These are phyloP conservation scores for Falco peregrinus DNA, from an alignment of 2,797 vertebrate species.

Conservation along the genomic window DNA sequence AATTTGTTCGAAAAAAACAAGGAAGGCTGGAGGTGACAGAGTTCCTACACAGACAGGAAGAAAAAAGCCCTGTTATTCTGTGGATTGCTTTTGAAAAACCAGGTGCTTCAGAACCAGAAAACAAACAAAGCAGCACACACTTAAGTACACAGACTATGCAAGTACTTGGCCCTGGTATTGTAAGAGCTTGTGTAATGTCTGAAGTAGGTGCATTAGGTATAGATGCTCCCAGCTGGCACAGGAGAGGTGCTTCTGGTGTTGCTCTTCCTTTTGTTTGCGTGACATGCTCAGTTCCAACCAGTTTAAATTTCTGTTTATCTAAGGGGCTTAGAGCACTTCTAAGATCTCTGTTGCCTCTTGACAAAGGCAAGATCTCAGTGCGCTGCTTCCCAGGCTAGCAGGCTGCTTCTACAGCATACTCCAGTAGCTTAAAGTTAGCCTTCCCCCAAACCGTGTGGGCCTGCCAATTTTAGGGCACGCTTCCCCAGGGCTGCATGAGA, in stretches of 20 bases:
- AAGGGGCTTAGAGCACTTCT: background rate
- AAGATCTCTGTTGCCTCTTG: background rate
- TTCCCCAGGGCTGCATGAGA: background rate
- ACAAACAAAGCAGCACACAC: background rate
- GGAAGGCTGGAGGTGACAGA: background rate
- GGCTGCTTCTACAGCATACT: background rate
- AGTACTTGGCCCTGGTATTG: background rate
- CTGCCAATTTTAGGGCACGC: fast-evolving
- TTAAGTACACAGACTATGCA: background rate
- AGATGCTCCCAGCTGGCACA: background rate
- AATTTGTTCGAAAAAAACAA: background rate
- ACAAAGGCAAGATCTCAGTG: background rate
- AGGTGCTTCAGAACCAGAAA: background rate
- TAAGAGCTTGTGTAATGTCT: background rate
- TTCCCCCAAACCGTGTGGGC: background rate
- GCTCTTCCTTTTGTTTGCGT: background rate
- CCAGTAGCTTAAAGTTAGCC: background rate
- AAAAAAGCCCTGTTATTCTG: background rate
- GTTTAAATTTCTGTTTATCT: background rate
- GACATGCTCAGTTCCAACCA: background rate
- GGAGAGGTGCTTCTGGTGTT: background rate
- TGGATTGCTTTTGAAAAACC: background rate
- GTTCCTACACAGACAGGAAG: background rate
- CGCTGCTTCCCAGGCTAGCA: background rate
- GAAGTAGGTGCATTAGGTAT: background rate